Evolutionary conservation across 2,888 invertebrate species (phyloP).

Genomic region (Schrankia costaestrigalis): DNA sequence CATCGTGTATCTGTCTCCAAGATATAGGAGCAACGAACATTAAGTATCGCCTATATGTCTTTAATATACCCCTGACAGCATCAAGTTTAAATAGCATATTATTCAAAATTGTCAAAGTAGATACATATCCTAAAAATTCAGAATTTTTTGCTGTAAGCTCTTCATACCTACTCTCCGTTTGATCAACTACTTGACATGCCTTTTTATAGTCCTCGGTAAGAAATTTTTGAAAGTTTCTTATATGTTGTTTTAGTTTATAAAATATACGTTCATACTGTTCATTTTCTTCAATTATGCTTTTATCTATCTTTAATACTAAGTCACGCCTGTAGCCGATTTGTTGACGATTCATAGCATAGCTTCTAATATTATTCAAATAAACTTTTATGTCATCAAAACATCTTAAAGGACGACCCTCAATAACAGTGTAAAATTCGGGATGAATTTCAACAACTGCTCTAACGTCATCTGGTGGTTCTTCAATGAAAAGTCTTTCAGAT

Average conservation of each 20-base stretch:
- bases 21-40: slow-evolving; percentile 67
- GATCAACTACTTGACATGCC: slow-evolving; percentile 57
- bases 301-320: slow-evolving; percentile 61
- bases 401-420: slow-evolving; percentile 81
- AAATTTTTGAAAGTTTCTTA: slow-evolving; percentile 69
- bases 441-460: slow-evolving; percentile 83
- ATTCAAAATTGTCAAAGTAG: slow-evolving; percentile 57
- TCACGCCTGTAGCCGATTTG: slow-evolving; percentile 72
- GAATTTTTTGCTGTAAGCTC: slow-evolving; percentile 57
- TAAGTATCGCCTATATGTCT: slow-evolving; percentile 65
- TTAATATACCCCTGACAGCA: slow-evolving; percentile 61
- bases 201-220: slow-evolving; percentile 72
- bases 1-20: slow-evolving; percentile 67
- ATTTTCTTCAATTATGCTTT: slow-evolving; percentile 54
- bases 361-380: slow-evolving; percentile 78
- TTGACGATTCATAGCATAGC: slow-evolving; percentile 73
- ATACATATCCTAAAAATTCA: slow-evolving; percentile 58
- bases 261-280: slow-evolving; percentile 50
- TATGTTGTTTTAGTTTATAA: slow-evolving; percentile 58
- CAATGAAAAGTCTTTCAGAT: slow-evolving; percentile 78
- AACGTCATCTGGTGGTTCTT: slow-evolving; percentile 77
- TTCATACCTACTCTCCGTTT: slow-evolving; percentile 54
- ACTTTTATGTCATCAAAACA: slow-evolving; percentile 80
- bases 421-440: slow-evolving; percentile 82
- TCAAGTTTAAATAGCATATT: slow-evolving; percentile 70